Conservation (phyloP, 2,113 vertebrate genomes). For the Pterocles burchelli region DNA sequence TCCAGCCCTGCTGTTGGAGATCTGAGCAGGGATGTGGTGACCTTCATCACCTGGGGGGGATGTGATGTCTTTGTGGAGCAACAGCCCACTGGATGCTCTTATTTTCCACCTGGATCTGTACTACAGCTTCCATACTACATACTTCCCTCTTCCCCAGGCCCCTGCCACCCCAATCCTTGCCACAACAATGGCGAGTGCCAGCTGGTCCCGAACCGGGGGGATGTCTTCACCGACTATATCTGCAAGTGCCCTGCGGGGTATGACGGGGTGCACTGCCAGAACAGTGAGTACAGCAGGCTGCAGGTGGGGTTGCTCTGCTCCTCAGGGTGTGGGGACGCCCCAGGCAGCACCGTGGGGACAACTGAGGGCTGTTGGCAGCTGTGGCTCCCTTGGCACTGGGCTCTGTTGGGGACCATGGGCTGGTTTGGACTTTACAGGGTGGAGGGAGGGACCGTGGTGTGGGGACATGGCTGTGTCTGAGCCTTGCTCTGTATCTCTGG, state of each 20-base stretch:
- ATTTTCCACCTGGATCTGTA: not conserved
- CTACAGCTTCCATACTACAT: not conserved
- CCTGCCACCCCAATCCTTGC: conserved; percentile 91
- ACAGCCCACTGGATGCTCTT: not conserved
- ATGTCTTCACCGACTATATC: conserved; percentile 86
- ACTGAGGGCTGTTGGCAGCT: not conserved
- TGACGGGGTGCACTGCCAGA: conserved; percentile 88
- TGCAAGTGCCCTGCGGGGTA: conserved; percentile 88
- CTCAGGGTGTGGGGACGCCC: not conserved
- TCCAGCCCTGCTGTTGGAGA: not conserved
- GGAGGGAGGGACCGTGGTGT: rapidly evolving
- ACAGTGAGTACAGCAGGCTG: conserved; percentile 75
- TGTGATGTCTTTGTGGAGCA: not conserved
- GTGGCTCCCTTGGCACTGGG: not conserved
- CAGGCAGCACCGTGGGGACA: rapidly evolving
- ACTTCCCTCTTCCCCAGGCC: conserved; percentile 71
- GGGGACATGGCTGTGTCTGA: not conserved
- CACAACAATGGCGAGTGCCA: conserved; percentile 82
- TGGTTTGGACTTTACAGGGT: not conserved
- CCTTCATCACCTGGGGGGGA: not conserved
- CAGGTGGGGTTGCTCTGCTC: rapidly evolving
- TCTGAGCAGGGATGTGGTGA: not conserved
- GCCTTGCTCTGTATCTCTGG: not conserved
- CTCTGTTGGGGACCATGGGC: rapidly evolving
- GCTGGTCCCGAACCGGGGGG: conserved; percentile 80